Percentiles rank a stretch among this genome's conserved stretches.
phyloP scores from a whole-genome alignment of 2,797 vertebrate genomes.

The Danio kyathit region DNA sequence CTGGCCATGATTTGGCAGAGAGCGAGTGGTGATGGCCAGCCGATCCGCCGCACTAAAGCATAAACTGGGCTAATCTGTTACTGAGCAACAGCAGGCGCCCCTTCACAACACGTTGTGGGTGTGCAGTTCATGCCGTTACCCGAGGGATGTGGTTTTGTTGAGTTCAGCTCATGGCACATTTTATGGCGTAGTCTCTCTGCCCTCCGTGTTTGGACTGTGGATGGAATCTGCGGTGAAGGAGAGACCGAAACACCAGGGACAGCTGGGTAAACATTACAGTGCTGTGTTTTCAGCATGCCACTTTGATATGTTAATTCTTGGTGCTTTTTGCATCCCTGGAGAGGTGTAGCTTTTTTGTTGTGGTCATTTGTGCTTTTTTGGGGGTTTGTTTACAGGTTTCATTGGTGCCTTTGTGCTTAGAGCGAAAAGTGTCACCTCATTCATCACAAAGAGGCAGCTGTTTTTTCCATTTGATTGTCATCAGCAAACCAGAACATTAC shows the following conservation, averaged over 20 bases:
- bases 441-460: conserved; percentile 41
- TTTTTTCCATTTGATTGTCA: conserved; percentile 49
- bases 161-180: conserved; percentile 58
- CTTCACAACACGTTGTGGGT: conserved; percentile 45
- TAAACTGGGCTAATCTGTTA: conserved; percentile 61
- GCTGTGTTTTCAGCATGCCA: conserved; percentile 46
- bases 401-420: conserved; percentile 33
- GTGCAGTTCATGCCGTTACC: conserved; percentile 58
- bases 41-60: conserved; percentile 53
- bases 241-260: conserved; percentile 52
- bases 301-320: conserved; percentile 66
- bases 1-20: conserved; percentile 40
- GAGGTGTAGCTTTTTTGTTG: conserved; percentile 48
- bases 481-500: conserved; percentile 40
- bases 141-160: conserved; percentile 56
- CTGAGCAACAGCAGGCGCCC: conserved; percentile 62
- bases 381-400: conserved; percentile 47
- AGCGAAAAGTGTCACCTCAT: conserved; percentile 41
- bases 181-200: conserved; percentile 48
- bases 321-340: conserved; percentile 31
- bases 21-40: conserved; percentile 41
- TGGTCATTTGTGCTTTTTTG: conserved; percentile 45
- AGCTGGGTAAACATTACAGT: conserved; percentile 64
- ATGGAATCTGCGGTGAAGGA: conserved; percentile 52
- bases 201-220: conserved; percentile 55